Evolutionary conservation across 2,888 invertebrate species (phyloP).

Genomic region (Acanthosepion lycidas): DNA sequence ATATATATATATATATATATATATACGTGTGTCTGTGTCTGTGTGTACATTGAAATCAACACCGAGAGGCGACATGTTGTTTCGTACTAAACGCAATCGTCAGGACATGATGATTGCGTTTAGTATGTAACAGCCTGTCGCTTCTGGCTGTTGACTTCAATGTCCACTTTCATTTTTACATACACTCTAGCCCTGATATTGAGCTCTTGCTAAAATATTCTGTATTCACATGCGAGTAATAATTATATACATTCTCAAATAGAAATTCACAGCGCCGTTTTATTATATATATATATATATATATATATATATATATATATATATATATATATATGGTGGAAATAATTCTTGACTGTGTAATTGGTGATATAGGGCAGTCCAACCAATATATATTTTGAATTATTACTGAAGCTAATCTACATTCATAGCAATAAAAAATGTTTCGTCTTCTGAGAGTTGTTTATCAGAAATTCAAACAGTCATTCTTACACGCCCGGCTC

Average conservation of each 20-base stretch:
- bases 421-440: background rate
- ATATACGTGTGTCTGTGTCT: background rate
- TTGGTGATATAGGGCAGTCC: background rate
- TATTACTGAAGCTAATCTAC: background rate
- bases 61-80: no score
- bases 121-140: no score
- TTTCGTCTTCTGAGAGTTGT: background rate
- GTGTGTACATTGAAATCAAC: background rate
- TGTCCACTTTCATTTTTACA: no score
- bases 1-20: no score
- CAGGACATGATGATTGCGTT: no score
- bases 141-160: no score
- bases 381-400: background rate
- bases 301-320: background rate
- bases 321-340: background rate
- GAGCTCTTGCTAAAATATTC: no score
- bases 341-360: background rate
- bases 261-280: no score
- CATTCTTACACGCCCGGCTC: background rate
- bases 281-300: background rate
- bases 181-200: no score
- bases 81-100: no score
- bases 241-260: no score
- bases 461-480: background rate
- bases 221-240: no score